Evolutionary conservation across 2,113 vertebrate genomes (phyloP), one percentile per base, ranked within the genome.

Genomic region (Laticauda laticaudata): DNA sequence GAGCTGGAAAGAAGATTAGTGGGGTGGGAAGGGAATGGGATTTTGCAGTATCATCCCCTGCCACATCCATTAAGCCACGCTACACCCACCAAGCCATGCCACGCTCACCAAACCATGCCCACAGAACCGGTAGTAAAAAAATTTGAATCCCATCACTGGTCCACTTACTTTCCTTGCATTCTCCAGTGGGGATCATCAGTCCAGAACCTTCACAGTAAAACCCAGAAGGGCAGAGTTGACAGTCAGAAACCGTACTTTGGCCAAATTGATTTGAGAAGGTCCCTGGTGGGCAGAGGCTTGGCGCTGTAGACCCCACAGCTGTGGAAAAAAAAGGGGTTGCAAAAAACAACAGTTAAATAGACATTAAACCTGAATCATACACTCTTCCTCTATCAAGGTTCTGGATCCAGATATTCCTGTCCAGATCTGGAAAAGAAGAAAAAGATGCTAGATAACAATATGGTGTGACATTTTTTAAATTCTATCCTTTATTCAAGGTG

Each of bases 271-370:
- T 92, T 34, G 98, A 99, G 96, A 98, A 99, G 34, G 98, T 98
- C 34, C 99, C 98, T 0, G 96, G 94, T 20, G 98, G 99, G 95
- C 99, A 99, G 2, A 94, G 95, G 20, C 91, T 95, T 10, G 99
- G 99, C 6, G 92, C 95, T 86, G 90, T 95, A 54, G 98, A 98
- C 1, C 98, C 98, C 93, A 98, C 96, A 64, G 94, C 99, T 99
- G 95, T 21, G 7, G 56, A 0, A 0, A 29, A n/a, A 12, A 26
- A 9, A 8, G 6, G 4, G 4, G 12, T 85, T 54, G n/a, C 15
- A 54, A 11, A 59, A 69, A 0, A 0, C 5, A 0, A 55, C 4
- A 11, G 43, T 3, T 0, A 51, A 0, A 53, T 90, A 11, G 18
- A 4, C 0, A 2, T 57, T 57, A n/a, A 51, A 15, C 6, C 24